Percentiles rank a stretch among this genome's conserved stretches.
These are phyloP conservation scores for Philaenus spumarius DNA, from an alignment of 1,140 invertebrate genomes.

Conservation along the genomic window DNA sequence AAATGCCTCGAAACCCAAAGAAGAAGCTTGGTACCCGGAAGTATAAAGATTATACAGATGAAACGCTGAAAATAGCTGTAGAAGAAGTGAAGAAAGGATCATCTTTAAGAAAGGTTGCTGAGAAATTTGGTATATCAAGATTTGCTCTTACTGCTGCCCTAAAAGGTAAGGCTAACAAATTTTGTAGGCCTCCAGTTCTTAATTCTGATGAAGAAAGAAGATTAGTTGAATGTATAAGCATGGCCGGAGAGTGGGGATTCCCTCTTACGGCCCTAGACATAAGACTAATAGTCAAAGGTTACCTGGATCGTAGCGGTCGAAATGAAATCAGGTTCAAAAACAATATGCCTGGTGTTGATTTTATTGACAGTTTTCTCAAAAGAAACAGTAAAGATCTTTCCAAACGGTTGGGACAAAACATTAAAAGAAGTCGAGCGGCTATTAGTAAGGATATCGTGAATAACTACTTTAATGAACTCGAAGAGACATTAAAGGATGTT, in stretches of 20 bases:
- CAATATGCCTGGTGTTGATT: constrained; percentile 20
- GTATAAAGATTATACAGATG: too few species aligned
- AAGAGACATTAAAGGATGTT: constrained; percentile 29
- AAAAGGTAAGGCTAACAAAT: neutral
- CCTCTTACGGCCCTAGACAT: constrained; percentile 4
- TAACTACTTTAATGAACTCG: constrained; percentile 33
- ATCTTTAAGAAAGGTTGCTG: constrained; percentile 15
- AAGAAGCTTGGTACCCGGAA: too few species aligned
- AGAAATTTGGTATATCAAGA: constrained; percentile 17
- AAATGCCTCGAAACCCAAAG: too few species aligned
- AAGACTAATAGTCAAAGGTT: constrained; percentile 9
- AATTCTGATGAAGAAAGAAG: constrained; percentile 12
- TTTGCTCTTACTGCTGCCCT: too few species aligned
- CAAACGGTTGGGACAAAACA: constrained; percentile 12
- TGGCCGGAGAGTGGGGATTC: constrained; percentile 9
- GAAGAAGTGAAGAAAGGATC: constrained; percentile 17
- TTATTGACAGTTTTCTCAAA: constrained; percentile 11
- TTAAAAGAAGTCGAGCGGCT: constrained; percentile 14
- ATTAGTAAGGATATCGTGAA: constrained; percentile 26
- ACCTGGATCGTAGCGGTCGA: neutral
- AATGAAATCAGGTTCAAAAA: constrained; percentile 15
- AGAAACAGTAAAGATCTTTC: constrained; percentile 8
- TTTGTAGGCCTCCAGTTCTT: constrained; percentile 3
- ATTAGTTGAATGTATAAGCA: constrained; percentile 13
- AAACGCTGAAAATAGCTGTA: too few species aligned